Percentiles rank a stretch among this genome's conserved stretches.
Conservation (phyloP, 2,113 vertebrate genomes). For the Arenaria interpres region DNA sequence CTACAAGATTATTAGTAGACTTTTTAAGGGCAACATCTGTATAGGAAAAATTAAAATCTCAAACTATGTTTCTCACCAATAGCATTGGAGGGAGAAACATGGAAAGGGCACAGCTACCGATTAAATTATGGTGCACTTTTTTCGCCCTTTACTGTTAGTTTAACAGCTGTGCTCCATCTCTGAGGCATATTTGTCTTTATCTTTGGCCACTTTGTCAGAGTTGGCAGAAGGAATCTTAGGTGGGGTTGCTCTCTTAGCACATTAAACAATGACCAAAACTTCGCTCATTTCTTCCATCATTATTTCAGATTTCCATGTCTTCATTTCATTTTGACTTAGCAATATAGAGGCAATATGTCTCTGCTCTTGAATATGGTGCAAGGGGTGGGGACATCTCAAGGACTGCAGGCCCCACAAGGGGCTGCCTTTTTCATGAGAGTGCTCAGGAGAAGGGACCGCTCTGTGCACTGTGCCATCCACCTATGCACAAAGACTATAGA, state of each 20-base stretch:
- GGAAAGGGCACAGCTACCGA: constrained; percentile 40
- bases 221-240: constrained; percentile 73
- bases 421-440: not conserved
- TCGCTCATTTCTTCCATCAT: constrained; percentile 74
- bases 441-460: not conserved
- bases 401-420: not conserved
- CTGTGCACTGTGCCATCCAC: not conserved
- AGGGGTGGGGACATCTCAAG: not conserved
- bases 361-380: not conserved
- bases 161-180: constrained; percentile 65
- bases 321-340: constrained; percentile 54
- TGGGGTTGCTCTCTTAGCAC: constrained; percentile 71
- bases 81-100: not conserved
- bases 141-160: not conserved
- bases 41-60: constrained; percentile 28
- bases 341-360: not conserved
- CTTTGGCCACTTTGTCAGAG: constrained; percentile 68
- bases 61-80: not conserved
- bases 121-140: not conserved
- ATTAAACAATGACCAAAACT: constrained; percentile 78
- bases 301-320: constrained; percentile 71
- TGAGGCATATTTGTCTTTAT: constrained; percentile 69
- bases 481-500: not conserved
- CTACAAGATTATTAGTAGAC: not conserved
- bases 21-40: constrained; percentile 17